phyloP scores from a whole-genome alignment of 2,888 invertebrate genomes.

The Trachelus tabidus region DNA sequence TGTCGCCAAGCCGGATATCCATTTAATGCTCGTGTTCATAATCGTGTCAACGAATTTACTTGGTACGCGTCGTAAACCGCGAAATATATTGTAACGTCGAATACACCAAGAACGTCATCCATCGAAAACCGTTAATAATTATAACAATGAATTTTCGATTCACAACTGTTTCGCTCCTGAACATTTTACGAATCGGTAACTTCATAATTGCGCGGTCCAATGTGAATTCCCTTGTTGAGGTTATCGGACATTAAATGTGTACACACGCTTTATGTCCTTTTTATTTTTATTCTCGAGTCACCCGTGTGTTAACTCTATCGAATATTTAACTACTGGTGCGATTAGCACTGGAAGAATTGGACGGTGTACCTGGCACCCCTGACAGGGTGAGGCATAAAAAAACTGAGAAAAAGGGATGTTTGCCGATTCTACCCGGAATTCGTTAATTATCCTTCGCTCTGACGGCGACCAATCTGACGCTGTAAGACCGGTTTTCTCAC shows the following conservation, averaged over 20 bases:
- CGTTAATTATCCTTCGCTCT: background rate
- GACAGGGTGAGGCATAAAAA: background rate
- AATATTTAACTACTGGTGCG: background rate
- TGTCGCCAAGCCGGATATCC: slow-evolving; percentile 16
- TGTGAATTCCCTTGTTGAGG: background rate
- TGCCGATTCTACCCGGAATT: background rate
- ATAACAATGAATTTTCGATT: background rate
- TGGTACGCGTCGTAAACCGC: background rate
- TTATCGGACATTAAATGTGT: background rate
- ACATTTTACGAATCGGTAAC: background rate
- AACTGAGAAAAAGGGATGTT: background rate
- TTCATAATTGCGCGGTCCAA: background rate
- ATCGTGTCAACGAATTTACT: slow-evolving; percentile 9
- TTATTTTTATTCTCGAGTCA: background rate
- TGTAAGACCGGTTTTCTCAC: background rate
- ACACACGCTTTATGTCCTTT: background rate
- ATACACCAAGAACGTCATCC: background rate
- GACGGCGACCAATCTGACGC: background rate
- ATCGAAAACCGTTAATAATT: background rate
- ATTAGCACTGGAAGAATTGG: background rate
- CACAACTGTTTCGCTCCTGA: background rate
- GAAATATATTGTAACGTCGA: background rate
- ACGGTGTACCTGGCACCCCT: background rate
- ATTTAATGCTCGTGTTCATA: slow-evolving; percentile 16
- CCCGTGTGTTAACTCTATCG: background rate